Evolutionary conservation across 2,113 vertebrate genomes (phyloP).

Genomic region (Glaucomys volans): DNA sequence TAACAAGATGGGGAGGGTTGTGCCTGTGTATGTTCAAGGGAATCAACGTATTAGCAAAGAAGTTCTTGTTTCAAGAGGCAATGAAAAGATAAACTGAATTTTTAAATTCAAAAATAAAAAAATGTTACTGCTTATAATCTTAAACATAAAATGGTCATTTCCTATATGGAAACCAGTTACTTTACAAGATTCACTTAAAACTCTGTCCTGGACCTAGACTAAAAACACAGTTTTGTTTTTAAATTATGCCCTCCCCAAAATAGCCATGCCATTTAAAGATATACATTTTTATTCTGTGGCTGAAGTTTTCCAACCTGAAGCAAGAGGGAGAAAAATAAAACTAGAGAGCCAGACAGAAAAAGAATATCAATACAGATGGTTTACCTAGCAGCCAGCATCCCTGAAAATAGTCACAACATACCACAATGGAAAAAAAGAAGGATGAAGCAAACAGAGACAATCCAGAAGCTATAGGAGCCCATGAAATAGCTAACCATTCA

Average conservation of each 20-base stretch:
- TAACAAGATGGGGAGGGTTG: neutral
- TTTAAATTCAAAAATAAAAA: slow-evolving; percentile 39
- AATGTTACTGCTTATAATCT: neutral
- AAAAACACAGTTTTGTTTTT: slow-evolving; percentile 46
- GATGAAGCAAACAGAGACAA: neutral
- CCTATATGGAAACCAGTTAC: slow-evolving; percentile 39
- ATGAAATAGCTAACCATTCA: neutral
- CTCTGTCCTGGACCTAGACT: slow-evolving; percentile 6
- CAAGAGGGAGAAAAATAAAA: neutral
- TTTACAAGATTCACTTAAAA: slow-evolving; percentile 12
- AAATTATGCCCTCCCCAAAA: slow-evolving; percentile 41
- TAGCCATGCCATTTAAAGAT: slow-evolving; percentile 42
- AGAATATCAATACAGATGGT: neutral
- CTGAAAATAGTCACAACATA: slow-evolving; percentile 42
- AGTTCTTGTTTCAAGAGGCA: neutral
- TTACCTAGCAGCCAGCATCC: neutral
- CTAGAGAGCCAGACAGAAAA: slow-evolving; percentile 14
- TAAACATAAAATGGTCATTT: slow-evolving; percentile 42
- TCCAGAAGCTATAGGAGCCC: neutral
- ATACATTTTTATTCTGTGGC: slow-evolving; percentile 27
- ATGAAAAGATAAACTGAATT: slow-evolving; percentile 1
- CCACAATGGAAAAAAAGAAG: neutral
- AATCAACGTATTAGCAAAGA: neutral
- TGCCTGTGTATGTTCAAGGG: neutral
- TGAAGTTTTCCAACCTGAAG: slow-evolving; percentile 22